Evolutionary conservation across 1,140 invertebrate species (phyloP), one percentile per base, ranked within the genome.

Genomic region (Lasioglossum baleicum): DNA sequence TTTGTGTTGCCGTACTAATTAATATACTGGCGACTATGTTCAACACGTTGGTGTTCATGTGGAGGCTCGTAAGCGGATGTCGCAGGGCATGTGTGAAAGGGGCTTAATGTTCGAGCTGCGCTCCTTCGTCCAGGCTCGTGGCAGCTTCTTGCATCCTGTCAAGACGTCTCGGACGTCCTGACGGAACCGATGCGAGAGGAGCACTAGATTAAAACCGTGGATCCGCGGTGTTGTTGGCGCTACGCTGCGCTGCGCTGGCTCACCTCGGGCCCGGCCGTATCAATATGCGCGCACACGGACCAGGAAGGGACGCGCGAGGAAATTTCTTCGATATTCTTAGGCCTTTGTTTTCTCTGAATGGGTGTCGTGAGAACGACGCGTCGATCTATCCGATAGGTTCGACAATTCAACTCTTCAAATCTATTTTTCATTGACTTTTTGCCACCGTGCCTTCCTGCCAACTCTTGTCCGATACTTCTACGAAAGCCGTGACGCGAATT

Each of bases 141-240:
- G 69, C 64, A 78, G 68, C 63, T 73, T 77, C 68, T 77, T 61
- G 69, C 51, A 68, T 64, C 69, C 58, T 77, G 74, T 82, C 68
- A 69, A 71, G 65, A 58, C 56, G 65, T 73, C 67, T 72, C 68
- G 35, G 11, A 65, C 67, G 22, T 15, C 69, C n/a, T 68, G 78
- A 64, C 73, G 61, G 48, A 44, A 63, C 53, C 58, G 70, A 60
- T 63, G 22, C 35, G 61, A 75, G 64, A 26, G 64, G 58, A 44
- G 26, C 40, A 63, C 26, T 60, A 68, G 73, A 81, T 83, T 83
- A 81, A 69, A 81, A 67, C 56, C 73, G 48, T 26, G 53, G 68
- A 70, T 71, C 7, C 20, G 64, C 40, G 63, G 67, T 11, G 42
- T 22, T 53, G 48, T 53, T 35, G 67, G 1, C 26, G 13, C 22